A percentile compares a stretch with the other conserved stretches of the same genome.
Conservation (phyloP, 2,888 invertebrate genomes). For the Beris chalybata region DNA sequence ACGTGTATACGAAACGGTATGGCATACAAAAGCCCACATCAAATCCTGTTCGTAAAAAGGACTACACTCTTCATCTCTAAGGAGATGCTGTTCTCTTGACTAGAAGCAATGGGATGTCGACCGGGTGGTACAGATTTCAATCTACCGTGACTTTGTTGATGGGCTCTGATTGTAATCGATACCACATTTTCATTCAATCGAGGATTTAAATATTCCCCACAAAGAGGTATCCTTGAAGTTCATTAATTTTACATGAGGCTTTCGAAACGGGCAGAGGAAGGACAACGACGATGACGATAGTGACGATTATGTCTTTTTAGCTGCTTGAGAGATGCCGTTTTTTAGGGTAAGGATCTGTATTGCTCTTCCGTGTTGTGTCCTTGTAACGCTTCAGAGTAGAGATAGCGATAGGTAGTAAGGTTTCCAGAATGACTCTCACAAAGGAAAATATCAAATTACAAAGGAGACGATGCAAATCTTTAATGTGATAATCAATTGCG, state of each 20-base stretch:
- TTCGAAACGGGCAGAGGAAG: conserved; percentile 3
- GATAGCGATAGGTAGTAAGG: too few relatives aligned
- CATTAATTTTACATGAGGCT: conserved; percentile 31
- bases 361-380: too few relatives aligned
- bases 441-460: too few relatives aligned
- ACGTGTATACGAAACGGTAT: neutral
- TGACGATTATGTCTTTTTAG: neutral
- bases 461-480: too few relatives aligned
- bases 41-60: conserved; percentile 10
- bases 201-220: conserved; percentile 32
- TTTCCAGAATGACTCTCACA: too few relatives aligned
- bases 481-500: too few relatives aligned
- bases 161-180: conserved; percentile 38
- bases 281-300: neutral
- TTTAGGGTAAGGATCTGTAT: too few relatives aligned
- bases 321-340: too few relatives aligned
- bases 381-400: too few relatives aligned
- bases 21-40: conserved; percentile 15
- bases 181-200: conserved; percentile 36
- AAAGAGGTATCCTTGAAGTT: conserved; percentile 25
- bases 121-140: conserved; percentile 29
- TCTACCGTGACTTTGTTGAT: conserved; percentile 35
- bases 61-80: conserved; percentile 21
- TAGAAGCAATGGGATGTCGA: conserved; percentile 4
- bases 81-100: conserved; percentile 10